Evolutionary conservation across 2,797 vertebrate species (phyloP).

Genomic region (Eupleurogrammus muticus): DNA sequence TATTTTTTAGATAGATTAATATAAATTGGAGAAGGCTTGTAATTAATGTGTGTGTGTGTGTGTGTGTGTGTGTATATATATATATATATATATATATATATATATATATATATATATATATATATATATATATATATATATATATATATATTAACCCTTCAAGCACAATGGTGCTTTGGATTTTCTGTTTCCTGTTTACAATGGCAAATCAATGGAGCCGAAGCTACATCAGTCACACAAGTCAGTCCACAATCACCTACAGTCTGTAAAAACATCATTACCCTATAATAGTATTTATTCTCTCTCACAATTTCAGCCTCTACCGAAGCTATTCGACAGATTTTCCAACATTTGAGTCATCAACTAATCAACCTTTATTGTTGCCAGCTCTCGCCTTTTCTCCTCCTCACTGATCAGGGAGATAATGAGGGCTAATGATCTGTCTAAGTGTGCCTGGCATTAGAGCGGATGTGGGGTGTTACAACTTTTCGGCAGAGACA

Average conservation of each 20-base stretch:
- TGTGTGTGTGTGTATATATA: too few relatives aligned
- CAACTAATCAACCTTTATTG: slow-evolving; percentile 45
- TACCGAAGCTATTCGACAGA: slow-evolving; percentile 25
- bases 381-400: slow-evolving; percentile 31
- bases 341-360: slow-evolving; percentile 40
- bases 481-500: slow-evolving; percentile 20
- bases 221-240: background rate
- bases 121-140: too few relatives aligned
- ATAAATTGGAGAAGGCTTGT: too few relatives aligned
- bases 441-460: slow-evolving; percentile 39
- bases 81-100: too few relatives aligned
- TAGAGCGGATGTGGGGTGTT: slow-evolving; percentile 21
- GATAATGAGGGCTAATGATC: slow-evolving; percentile 59
- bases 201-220: too few relatives aligned
- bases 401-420: slow-evolving; percentile 45
- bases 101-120: too few relatives aligned
- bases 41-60: too few relatives aligned
- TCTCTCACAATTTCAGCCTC: slow-evolving; percentile 7
- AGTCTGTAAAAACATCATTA: slow-evolving; percentile 1
- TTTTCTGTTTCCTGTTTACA: too few relatives aligned
- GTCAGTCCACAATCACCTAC: background rate
- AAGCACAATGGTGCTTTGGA: too few relatives aligned
- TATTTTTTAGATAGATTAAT: too few relatives aligned
- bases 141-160: too few relatives aligned
- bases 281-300: background rate